Evolutionary conservation across 1,140 invertebrate genomes (phyloP), one percentile per base, ranked within the genome.

Genomic region (Sipha flava): DNA sequence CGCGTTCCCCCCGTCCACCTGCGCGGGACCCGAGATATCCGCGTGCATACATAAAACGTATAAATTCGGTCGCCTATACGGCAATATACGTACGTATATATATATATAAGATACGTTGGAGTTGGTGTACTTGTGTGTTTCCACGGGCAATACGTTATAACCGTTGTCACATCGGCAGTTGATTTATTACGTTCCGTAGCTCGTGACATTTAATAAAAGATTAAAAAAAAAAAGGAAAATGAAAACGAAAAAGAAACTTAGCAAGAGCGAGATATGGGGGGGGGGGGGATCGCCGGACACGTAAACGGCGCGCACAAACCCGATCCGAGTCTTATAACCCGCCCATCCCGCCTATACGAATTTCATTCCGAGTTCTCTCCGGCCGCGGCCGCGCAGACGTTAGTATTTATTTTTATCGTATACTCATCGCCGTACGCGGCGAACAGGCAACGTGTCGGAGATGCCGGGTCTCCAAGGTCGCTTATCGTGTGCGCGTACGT

Each of bases 401-500:
- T 77, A 77, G 73, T 77, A 52, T 77, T 75, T 75, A 75, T 57
- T 77, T 57, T 77, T 77, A 59, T 77, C 73, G 73, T 77, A 34
- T 72, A 45, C 26, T 49, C 21, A 75, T 31, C 49, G 72, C 34
- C 52, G 47, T 18, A 31, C 29, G 7, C 26, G 72, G 34, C 72
- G n/a, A 77, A 77, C 73, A 77, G 73, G 73, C 73, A 77, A 77
- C 73, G 73, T 77, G 73, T 77, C 73, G 52, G 73, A 77, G 73
- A 59, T 77, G 73, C 73, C 73, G 37, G 73, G 73, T 77, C 73
- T 77, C 52, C 73, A 77, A 77, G 73, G 73, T 77, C 59, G 59
- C 34, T 4, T 40, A 34, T 37, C 49, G 43, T 49, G 1, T 57
- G 21, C 26, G 21, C 18, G n/a, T 1, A 2, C 4, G 9, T 21